Conservation (phyloP, 2,888 invertebrate species). For the Dynastes grantii region DNA sequence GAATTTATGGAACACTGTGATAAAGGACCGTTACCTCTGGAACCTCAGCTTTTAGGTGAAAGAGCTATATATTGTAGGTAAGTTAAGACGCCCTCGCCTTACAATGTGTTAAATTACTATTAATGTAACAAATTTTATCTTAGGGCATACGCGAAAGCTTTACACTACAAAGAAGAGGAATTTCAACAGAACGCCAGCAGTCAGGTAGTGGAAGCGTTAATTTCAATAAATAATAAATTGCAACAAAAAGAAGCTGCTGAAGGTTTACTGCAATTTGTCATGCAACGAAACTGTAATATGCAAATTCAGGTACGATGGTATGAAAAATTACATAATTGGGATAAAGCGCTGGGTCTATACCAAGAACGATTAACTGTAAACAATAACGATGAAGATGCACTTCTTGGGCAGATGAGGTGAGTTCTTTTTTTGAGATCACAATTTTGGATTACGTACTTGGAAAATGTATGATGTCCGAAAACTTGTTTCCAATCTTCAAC, state of each 20-base stretch:
- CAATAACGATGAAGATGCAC: conserved; percentile 81
- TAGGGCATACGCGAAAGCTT: conserved; percentile 83
- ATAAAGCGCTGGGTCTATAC: conserved; percentile 93
- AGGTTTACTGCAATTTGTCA: conserved; percentile 91
- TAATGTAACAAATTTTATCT: background rate
- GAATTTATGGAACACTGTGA: conserved; percentile 99
- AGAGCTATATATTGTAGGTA: conserved; percentile 94
- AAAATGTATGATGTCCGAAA: too few relatives aligned
- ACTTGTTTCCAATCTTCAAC: too few relatives aligned
- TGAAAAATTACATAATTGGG: conserved; percentile 99
- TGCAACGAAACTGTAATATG: conserved; percentile 80
- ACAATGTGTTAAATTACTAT: conserved; percentile 21
- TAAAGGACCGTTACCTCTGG: conserved; percentile 93
- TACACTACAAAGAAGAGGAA: conserved; percentile 94
- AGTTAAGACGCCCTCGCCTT: background rate
- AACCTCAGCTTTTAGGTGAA: conserved; percentile 89
- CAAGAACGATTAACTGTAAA: conserved; percentile 80
- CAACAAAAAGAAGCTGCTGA: conserved; percentile 99
- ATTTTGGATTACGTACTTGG: background rate
- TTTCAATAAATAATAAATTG: conserved; percentile 97
- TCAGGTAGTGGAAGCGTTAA: conserved; percentile 93
- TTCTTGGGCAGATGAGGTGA: conserved; percentile 90
- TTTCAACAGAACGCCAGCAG: conserved; percentile 88
- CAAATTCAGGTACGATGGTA: conserved; percentile 94
- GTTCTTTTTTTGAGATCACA: background rate